phyloP scores from a whole-genome alignment of 2,113 vertebrate genomes.

The Falcunculus frontatus region DNA sequence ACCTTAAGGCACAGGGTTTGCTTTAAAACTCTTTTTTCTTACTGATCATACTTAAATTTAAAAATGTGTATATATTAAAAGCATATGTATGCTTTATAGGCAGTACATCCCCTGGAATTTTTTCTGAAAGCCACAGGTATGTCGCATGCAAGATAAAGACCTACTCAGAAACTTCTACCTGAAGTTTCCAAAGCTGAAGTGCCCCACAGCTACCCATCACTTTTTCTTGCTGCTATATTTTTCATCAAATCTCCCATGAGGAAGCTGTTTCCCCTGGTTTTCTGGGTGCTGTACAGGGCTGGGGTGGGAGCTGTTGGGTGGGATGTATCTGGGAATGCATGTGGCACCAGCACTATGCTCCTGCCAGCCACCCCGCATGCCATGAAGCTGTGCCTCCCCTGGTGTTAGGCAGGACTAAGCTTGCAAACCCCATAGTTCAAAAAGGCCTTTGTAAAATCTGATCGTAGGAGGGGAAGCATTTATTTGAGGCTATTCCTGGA shows the following conservation, averaged over 20 bases:
- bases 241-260: background rate
- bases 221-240: background rate
- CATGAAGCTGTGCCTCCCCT: background rate
- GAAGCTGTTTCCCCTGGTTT: background rate
- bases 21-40: background rate
- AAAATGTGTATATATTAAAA: background rate
- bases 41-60: background rate
- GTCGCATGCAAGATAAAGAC: background rate
- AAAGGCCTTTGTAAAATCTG: background rate
- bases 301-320: background rate
- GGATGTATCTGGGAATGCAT: background rate
- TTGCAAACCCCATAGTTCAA: background rate
- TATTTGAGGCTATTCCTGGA: background rate
- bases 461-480: background rate
- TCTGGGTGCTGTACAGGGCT: background rate
- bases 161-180: background rate
- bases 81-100: background rate
- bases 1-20: background rate
- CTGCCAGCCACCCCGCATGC: background rate
- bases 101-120: background rate
- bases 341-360: rapidly evolving
- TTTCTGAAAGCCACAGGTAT: background rate
- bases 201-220: background rate
- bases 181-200: background rate
- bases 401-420: background rate